A percentile compares a stretch with the other conserved stretches of the same genome.
Evolutionary conservation across 2,888 invertebrate genomes (phyloP).

Genomic region (Rhagophthalmus giganteus): DNA sequence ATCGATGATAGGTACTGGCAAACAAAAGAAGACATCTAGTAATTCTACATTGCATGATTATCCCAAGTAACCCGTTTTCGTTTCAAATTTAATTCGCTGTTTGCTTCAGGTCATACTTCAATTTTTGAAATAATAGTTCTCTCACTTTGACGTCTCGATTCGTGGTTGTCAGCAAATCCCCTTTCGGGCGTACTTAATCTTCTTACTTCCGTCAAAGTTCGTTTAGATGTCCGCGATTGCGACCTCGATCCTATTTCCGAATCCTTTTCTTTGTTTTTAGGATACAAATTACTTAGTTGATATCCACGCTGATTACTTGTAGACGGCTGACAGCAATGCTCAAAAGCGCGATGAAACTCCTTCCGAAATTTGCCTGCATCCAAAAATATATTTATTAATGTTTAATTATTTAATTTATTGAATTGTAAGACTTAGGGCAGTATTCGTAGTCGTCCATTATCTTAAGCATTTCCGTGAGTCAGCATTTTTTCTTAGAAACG

Average conservation of each 20-base stretch:
- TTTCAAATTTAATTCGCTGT: background rate
- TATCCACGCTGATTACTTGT: constrained; percentile 48
- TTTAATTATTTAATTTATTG: too few species aligned
- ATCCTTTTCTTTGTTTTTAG: constrained; percentile 35
- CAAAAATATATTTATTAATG: constrained; percentile 12
- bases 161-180: constrained; percentile 9
- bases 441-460: too few species aligned
- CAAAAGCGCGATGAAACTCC: constrained; percentile 71
- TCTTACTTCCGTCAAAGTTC: constrained; percentile 22
- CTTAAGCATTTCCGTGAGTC: too few species aligned
- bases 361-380: constrained; percentile 70
- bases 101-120: constrained; percentile 14
- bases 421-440: too few species aligned
- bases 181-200: constrained; percentile 16
- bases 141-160: constrained; percentile 13
- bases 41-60: constrained; percentile 4
- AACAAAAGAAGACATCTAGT: background rate
- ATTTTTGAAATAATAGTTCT: constrained; percentile 12
- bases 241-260: constrained; percentile 28
- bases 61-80: constrained; percentile 6
- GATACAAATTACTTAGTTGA: constrained; percentile 38
- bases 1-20: background rate
- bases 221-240: constrained; percentile 18
- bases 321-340: constrained; percentile 58
- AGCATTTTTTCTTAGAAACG: too few species aligned